These are phyloP conservation scores for Luffia ferchaultella DNA, from an alignment of 2,888 invertebrate species.

Conservation along the genomic window DNA sequence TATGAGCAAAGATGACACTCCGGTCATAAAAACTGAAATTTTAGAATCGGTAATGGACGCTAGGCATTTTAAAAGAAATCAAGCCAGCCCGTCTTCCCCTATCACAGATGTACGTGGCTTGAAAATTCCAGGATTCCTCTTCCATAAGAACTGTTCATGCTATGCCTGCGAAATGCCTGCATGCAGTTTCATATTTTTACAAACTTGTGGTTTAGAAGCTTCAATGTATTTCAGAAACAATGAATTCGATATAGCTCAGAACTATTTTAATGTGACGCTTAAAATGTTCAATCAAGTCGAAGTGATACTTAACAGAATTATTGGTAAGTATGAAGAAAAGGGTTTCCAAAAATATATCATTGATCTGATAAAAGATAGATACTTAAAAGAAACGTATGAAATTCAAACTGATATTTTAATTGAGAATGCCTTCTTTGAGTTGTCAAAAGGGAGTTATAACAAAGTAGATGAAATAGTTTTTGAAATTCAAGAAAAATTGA, in stretches of 20 bases:
- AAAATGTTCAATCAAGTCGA: slow-evolving; percentile 24
- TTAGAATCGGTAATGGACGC: slow-evolving; percentile 40
- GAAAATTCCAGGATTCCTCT: slow-evolving; percentile 28
- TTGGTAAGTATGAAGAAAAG: slow-evolving; percentile 11
- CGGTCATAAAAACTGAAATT: slow-evolving; percentile 10
- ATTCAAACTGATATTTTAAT: slow-evolving; percentile 30
- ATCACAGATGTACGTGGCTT: slow-evolving; percentile 24
- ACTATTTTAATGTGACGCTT: slow-evolving; percentile 36
- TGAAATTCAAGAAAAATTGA: slow-evolving; percentile 31
- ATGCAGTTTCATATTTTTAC: slow-evolving; percentile 24
- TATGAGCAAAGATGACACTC: slow-evolving; percentile 1
- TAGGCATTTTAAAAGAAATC: slow-evolving; percentile 21
- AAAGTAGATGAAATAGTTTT: slow-evolving; percentile 32
- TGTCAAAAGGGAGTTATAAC: slow-evolving; percentile 23
- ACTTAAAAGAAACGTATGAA: slow-evolving; percentile 20
- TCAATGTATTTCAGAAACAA: slow-evolving; percentile 33
- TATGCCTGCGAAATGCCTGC: slow-evolving; percentile 29
- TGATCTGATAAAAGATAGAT: slow-evolving; percentile 19
- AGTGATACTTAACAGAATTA: slow-evolving; percentile 19
- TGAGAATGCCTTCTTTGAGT: slow-evolving; percentile 35
- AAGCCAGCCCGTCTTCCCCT: slow-evolving; percentile 28
- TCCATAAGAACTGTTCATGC: slow-evolving; percentile 31
- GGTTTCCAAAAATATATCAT: slow-evolving; percentile 25
- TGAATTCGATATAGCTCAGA: slow-evolving; percentile 33
- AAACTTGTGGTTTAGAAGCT: slow-evolving; percentile 29